Evolutionary conservation across 2,113 vertebrate genomes (phyloP), one percentile per base, ranked within the genome.

Genomic region (Odontophorus gujanensis): DNA sequence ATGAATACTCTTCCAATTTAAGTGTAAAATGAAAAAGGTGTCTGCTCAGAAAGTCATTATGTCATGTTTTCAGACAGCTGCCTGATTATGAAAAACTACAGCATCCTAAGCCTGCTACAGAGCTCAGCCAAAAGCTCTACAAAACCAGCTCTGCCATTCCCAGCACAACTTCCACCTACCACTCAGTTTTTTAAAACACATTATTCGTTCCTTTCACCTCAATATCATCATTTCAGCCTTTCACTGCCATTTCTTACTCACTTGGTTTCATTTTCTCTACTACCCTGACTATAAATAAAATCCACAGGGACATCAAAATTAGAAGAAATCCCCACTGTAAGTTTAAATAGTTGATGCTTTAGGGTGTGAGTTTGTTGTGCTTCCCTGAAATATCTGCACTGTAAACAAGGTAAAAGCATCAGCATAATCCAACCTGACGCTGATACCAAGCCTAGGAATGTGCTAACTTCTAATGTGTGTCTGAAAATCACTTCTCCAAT

Each of bases 391-490:
- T 18, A 34, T 16, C 11, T 74, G 43, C 12, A 12, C 2, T 36
- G 21, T 24, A 40, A 57, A 57, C 19, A 13, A 69, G 24, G 55
- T 11, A 36, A 50, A 34, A 77, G 10, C 34, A 40, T 5, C 13
- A 34, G 7, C n/a, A 19, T 1, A 42, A 51, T 24, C 40, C 89
- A 85, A 4, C 24, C 6, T 1, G 0, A 18, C 9, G 34, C 43
- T 45, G 67, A 2, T 5, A 63, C 2, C 66, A 26, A 51, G 43
- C 16, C 72, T 25, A 8, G 0, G 14, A 63, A 65, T 1, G 22
- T 0, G 2, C 1, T 25, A 30, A 19, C n/a, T 47, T 40, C 13
- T 4, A 19, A 17, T 26, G 11, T 21, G 7, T 2, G 40, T 7
- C 8, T 43, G 71, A 38, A 79, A 85, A 87, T 3, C 3, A 3